Evolutionary conservation across 2,113 vertebrate species (phyloP).

Genomic region (Nanger granti): DNA sequence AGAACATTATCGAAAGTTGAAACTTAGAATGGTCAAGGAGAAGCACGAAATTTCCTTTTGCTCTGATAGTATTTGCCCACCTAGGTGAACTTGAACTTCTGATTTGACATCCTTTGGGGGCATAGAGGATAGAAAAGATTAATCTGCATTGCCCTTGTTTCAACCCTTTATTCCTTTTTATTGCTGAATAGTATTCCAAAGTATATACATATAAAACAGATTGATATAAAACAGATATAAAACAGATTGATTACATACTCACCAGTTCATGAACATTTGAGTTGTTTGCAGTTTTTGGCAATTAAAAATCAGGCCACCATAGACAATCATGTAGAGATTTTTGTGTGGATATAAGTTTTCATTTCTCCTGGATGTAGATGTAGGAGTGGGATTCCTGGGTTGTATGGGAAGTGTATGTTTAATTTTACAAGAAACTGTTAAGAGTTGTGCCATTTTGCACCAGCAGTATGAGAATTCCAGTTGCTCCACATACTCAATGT

Average conservation of each 20-base stretch:
- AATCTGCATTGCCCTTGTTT: fast-evolving
- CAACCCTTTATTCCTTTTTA: background rate
- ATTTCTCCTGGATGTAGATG: background rate
- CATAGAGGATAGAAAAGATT: background rate
- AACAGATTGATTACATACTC: background rate
- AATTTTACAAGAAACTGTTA: background rate
- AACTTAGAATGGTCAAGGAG: background rate
- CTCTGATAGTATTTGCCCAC: background rate
- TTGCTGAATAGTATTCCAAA: background rate
- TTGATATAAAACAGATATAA: background rate
- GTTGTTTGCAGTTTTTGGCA: background rate
- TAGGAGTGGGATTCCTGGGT: background rate
- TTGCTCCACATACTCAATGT: background rate
- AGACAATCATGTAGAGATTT: background rate
- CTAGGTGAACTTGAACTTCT: background rate
- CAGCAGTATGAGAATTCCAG: background rate
- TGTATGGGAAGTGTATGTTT: background rate
- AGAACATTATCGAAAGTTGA: background rate
- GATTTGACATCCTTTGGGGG: background rate
- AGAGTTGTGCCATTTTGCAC: background rate
- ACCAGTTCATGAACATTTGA: background rate
- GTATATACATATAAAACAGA: too few relatives aligned
- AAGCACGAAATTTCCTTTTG: background rate
- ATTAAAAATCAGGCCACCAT: background rate
- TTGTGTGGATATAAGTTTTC: background rate